Percentiles rank a stretch among this genome's conserved stretches.
phyloP scores from a whole-genome alignment of 2,113 vertebrate genomes.

The Rhodinocichla rosea region DNA sequence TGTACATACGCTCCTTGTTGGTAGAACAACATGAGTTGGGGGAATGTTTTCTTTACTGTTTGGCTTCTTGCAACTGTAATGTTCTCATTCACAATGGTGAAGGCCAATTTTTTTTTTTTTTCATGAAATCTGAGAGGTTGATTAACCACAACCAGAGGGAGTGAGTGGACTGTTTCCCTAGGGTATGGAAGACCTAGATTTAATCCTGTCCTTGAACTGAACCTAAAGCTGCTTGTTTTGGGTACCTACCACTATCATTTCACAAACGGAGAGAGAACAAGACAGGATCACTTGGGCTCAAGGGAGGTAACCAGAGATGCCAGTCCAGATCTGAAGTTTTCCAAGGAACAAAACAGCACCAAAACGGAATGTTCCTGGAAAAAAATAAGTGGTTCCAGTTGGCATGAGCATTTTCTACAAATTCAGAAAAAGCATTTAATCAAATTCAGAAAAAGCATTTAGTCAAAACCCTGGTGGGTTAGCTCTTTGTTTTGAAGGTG shows the following conservation, averaged over 20 bases:
- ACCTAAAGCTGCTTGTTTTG: background rate
- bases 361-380: background rate
- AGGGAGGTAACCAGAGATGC: background rate
- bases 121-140: background rate
- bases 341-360: background rate
- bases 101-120: background rate
- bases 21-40: background rate
- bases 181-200: background rate
- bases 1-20: background rate
- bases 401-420: background rate
- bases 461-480: background rate
- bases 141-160: background rate
- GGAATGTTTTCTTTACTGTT: slow-evolving; percentile 28
- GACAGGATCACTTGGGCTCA: background rate
- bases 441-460: background rate
- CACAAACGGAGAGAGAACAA: background rate
- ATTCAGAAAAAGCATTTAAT: background rate
- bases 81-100: slow-evolving; percentile 10
- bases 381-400: background rate
- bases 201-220: background rate
- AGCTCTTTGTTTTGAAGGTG: background rate
- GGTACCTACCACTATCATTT: background rate
- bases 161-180: background rate
- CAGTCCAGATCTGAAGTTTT: background rate
- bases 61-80: background rate